Percentiles rank a stretch among this genome's conserved stretches.
phyloP scores from a whole-genome alignment of 2,888 invertebrate genomes.

The Lobophora halterata region DNA sequence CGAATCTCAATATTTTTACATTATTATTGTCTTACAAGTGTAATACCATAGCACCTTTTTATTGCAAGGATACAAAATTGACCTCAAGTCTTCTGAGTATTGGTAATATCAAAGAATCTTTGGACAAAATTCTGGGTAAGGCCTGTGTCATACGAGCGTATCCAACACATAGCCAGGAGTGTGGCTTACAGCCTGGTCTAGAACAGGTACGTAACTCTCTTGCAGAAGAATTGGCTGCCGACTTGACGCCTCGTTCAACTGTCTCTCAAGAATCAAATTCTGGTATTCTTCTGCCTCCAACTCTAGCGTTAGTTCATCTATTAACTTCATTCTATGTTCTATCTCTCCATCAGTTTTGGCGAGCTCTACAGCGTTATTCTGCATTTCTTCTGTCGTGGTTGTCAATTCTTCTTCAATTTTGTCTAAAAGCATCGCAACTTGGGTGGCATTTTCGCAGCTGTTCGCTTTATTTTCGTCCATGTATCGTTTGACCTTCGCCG shows the following conservation, averaged over 20 bases:
- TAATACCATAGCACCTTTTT: too few relatives aligned
- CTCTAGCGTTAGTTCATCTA: conserved; percentile 78
- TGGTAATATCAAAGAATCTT: conserved; percentile 38
- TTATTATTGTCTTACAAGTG: too few relatives aligned
- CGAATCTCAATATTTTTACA: too few relatives aligned
- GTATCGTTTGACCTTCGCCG: conserved; percentile 83
- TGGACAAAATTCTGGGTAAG: conserved; percentile 27
- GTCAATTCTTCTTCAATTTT: conserved; percentile 78
- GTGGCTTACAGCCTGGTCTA: conserved; percentile 55
- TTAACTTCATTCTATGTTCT: conserved; percentile 73
- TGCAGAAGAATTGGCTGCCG: conserved; percentile 69
- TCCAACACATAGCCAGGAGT: conserved; percentile 61
- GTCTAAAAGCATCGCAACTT: conserved; percentile 70
- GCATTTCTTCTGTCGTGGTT: conserved; percentile 75
- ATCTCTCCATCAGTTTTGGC: conserved; percentile 75
- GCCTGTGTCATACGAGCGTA: conserved; percentile 71
- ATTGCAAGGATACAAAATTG: conserved; percentile 10
- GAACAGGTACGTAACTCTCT: conserved; percentile 71
- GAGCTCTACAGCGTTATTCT: conserved; percentile 73
- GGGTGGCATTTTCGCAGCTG: conserved; percentile 71
- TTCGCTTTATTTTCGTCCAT: conserved; percentile 75
- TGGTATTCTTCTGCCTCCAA: conserved; percentile 75
- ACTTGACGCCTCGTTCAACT: conserved; percentile 69
- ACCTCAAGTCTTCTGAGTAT: conserved; percentile 4
- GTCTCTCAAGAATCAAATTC: conserved; percentile 71